Conservation (phyloP, 2,797 vertebrate species). For the Spinus olivaceus region DNA sequence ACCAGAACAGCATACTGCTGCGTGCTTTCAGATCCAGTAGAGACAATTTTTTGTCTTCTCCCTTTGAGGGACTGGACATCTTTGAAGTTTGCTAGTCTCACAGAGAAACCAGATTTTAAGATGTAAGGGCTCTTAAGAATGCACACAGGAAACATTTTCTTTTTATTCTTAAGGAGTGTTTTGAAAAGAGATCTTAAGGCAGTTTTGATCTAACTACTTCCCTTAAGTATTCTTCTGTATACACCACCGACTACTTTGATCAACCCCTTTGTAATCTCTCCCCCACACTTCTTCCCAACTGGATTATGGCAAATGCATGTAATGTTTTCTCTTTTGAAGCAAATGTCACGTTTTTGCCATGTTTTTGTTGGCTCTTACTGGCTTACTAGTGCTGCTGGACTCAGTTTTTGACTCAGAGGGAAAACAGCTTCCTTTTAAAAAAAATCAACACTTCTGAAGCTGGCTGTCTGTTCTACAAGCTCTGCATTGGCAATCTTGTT, state of each 20-base stretch:
- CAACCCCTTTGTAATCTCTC: neutral
- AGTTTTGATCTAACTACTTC: constrained; percentile 26
- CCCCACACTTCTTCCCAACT: neutral
- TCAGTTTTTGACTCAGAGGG: neutral
- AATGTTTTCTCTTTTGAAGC: neutral
- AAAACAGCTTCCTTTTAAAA: neutral
- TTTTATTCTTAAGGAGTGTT: constrained; percentile 20
- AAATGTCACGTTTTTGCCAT: neutral
- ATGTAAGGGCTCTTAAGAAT: neutral
- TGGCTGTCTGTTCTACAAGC: neutral
- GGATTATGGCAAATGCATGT: neutral
- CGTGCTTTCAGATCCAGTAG: neutral
- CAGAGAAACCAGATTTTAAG: neutral
- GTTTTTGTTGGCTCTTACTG: constrained; percentile 16
- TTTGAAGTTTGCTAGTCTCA: neutral
- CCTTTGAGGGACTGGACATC: neutral
- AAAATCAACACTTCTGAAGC: neutral
- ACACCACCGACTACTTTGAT: constrained; percentile 1
- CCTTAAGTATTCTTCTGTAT: neutral
- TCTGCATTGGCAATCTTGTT: neutral
- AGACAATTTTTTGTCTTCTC: neutral
- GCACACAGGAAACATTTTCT: constrained; percentile 28
- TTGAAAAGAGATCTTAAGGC: neutral
- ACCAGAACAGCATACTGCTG: neutral
- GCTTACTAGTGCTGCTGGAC: neutral